These are phyloP conservation scores for Drosophila erecta DNA, from an alignment of 1,140 invertebrate species.

Conservation along the genomic window DNA sequence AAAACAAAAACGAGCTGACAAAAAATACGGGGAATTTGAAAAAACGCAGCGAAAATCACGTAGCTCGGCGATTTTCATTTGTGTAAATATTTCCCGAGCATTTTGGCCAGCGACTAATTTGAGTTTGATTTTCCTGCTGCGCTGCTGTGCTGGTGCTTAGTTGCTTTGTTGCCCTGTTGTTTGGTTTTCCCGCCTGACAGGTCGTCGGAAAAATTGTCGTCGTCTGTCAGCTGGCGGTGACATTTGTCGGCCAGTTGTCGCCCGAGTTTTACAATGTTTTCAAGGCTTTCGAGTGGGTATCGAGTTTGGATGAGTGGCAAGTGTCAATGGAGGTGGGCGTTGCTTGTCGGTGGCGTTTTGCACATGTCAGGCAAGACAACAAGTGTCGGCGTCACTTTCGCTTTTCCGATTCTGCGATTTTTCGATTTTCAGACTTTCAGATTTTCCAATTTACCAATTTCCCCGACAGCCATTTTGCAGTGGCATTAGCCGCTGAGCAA, in stretches of 20 bases:
- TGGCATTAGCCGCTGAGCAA: constrained; percentile 49
- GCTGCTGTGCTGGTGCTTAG: neutral
- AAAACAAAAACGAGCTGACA: constrained; percentile 15
- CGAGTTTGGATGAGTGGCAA: constrained; percentile 63
- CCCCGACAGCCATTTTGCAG: constrained; percentile 65
- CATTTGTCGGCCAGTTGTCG: constrained; percentile 72
- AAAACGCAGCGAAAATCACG: constrained; percentile 79
- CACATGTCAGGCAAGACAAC: constrained; percentile 73
- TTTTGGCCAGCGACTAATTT: constrained; percentile 63
- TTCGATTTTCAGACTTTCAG: neutral
- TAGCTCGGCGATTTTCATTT: constrained; percentile 77
- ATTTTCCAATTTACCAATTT: neutral
- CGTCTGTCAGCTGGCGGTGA: constrained; percentile 71
- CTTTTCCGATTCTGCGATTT: constrained; percentile 1
- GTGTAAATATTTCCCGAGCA: constrained; percentile 73
- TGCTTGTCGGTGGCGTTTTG: constrained; percentile 44
- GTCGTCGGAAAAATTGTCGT: constrained; percentile 61
- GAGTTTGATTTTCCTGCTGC: constrained; percentile 41
- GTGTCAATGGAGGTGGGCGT: constrained; percentile 78
- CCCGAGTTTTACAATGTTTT: constrained; percentile 71
- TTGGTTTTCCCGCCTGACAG: constrained; percentile 49
- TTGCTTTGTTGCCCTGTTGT: constrained; percentile 1
- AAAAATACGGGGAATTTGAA: constrained; percentile 48
- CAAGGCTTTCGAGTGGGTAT: constrained; percentile 63
- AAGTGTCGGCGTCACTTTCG: constrained; percentile 61